Evolutionary conservation across 2,797 vertebrate genomes (phyloP).

Genomic region (Pseudochromis fuscus): DNA sequence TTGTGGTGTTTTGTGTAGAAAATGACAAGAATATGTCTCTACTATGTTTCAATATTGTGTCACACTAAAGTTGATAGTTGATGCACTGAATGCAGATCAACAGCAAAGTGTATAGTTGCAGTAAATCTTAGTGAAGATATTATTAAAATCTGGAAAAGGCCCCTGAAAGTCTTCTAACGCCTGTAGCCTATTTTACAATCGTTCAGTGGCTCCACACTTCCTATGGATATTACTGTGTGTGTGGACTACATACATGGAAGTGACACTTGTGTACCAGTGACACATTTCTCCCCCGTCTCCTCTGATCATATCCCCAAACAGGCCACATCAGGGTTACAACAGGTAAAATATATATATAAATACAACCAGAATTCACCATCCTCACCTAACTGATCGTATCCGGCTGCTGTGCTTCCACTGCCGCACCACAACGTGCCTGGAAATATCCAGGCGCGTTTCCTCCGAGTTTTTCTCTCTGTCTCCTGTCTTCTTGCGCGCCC

Average conservation of each 20-base stretch:
- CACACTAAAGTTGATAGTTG: background rate
- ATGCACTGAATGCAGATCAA: background rate
- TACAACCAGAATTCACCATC: background rate
- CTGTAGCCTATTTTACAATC: slow-evolving; percentile 12
- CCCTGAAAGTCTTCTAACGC: background rate
- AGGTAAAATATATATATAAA: slow-evolving; percentile 1
- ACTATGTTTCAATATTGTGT: background rate
- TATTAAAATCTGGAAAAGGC: background rate
- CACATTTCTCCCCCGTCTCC: background rate
- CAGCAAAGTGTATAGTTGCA: background rate
- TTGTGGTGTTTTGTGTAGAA: background rate
- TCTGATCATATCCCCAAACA: background rate
- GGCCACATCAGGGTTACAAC: background rate
- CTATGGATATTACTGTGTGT: too few relatives aligned
- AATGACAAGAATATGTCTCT: background rate
- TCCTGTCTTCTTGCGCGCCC: background rate
- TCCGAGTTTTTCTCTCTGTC: slow-evolving; percentile 31
- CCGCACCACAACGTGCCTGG: slow-evolving; percentile 95
- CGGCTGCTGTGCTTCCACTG: slow-evolving; percentile 82
- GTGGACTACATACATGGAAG: background rate
- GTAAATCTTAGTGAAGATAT: background rate
- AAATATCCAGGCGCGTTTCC: slow-evolving; percentile 86
- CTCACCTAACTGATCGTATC: slow-evolving; percentile 89
- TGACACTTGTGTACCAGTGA: background rate
- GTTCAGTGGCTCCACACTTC: background rate